phyloP scores from a whole-genome alignment of 2,113 vertebrate genomes.

The Dipodomys stephensi region DNA sequence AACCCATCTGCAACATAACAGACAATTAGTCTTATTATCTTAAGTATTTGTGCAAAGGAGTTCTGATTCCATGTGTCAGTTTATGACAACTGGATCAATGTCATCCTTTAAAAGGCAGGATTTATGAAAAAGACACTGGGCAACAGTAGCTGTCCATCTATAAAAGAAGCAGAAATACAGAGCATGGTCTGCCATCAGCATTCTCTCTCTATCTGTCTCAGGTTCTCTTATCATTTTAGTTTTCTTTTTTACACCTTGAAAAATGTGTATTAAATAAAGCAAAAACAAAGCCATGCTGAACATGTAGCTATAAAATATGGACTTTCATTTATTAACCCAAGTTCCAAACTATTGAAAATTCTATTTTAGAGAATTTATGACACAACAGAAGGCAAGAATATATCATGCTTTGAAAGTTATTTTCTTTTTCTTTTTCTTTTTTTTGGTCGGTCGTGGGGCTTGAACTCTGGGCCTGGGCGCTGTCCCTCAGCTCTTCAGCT shows the following conservation, averaged over 20 bases:
- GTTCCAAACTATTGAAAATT: constrained; percentile 20
- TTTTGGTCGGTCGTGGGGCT: too few relatives aligned
- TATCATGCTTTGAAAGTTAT: not conserved
- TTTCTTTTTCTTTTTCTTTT: not conserved
- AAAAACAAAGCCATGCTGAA: not conserved
- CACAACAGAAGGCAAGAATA: constrained; percentile 4
- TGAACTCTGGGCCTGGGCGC: too few relatives aligned
- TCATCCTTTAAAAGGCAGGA: not conserved
- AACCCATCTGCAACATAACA: not conserved
- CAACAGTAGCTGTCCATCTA: not conserved
- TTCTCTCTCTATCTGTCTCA: not conserved
- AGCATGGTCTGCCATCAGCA: not conserved
- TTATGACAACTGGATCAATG: too few relatives aligned
- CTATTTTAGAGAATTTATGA: constrained; percentile 8
- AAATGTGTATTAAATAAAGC: not conserved
- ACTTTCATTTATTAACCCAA: not conserved
- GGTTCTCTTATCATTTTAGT: not conserved
- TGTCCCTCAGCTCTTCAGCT: too few relatives aligned
- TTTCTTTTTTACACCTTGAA: constrained; percentile 21
- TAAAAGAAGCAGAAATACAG: not conserved
- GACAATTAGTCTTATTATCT: not conserved
- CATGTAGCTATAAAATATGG: not conserved
- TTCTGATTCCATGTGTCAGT: too few relatives aligned
- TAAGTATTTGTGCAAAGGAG: too few relatives aligned
- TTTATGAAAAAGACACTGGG: not conserved